Percentiles rank a stretch among this genome's conserved stretches.
Conservation (phyloP, 64 coral and sea anemone species). For the Exaiptasia diaphana region DNA sequence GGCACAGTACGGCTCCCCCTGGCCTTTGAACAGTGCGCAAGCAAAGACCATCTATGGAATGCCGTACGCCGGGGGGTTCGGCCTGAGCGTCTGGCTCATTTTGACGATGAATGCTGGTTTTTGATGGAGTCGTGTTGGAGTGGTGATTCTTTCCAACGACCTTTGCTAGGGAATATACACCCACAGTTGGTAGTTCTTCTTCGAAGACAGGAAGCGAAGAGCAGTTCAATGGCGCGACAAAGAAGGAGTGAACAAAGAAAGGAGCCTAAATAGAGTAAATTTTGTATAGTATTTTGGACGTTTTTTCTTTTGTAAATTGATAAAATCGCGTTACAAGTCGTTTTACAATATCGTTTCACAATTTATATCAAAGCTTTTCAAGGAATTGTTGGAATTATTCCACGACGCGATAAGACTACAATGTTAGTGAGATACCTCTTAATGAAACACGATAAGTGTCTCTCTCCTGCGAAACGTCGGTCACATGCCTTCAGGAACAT, state of each 20-base stretch:
- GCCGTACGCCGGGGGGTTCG: constrained; percentile 81
- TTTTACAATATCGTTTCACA: no score
- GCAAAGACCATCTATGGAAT: constrained; percentile 96
- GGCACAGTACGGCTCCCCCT: constrained; percentile 81
- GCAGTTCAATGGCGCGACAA: constrained; percentile 22
- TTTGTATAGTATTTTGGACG: no score
- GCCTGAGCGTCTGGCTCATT: constrained; percentile 81
- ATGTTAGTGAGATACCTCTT: no score
- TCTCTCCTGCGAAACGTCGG: no score
- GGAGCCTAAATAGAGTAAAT: constrained; percentile 26
- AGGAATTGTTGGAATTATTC: no score
- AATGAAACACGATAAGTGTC: no score
- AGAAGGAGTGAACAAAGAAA: constrained; percentile 26
- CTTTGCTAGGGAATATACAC: constrained; percentile 72
- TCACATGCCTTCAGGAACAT: no score
- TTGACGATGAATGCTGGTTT: constrained; percentile 90
- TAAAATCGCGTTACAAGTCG: no score
- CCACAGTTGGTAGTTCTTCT: constrained; percentile 64
- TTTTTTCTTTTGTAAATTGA: no score
- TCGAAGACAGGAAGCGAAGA: constrained; percentile 48
- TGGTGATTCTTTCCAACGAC: constrained; percentile 73
- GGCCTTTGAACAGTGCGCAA: constrained; percentile 93
- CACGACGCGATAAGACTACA: no score
- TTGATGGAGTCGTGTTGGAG: constrained; percentile 92
- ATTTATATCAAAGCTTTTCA: no score